Evolutionary conservation across 2,797 vertebrate genomes (phyloP).

Genomic region (Schizopygopsis pylzovi): DNA sequence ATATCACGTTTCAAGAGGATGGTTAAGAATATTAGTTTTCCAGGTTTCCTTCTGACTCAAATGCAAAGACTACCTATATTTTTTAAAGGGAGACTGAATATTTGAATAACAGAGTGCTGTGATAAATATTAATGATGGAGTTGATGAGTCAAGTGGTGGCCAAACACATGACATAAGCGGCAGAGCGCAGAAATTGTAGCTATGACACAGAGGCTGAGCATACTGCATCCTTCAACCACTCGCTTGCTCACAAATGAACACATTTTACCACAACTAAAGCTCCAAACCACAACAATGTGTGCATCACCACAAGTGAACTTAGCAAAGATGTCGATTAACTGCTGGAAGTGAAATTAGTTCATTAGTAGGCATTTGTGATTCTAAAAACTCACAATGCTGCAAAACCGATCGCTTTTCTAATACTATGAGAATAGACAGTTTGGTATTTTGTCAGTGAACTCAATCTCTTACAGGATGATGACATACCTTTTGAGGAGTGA

Average conservation of each 20-base stretch:
- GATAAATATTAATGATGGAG: conserved; percentile 41
- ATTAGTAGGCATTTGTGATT: neutral
- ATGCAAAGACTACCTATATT: conserved; percentile 32
- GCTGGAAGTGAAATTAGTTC: conserved; percentile 2
- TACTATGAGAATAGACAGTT: conserved; percentile 14
- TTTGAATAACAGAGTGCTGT: conserved; percentile 26
- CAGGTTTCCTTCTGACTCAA: conserved; percentile 47
- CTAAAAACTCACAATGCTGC: neutral
- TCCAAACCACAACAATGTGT: conserved; percentile 72
- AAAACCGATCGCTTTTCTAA: conserved; percentile 8
- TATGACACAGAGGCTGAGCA: neutral
- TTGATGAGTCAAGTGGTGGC: conserved; percentile 25
- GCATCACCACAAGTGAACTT: conserved; percentile 57
- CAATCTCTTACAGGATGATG: conserved; percentile 8
- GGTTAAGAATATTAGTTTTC: conserved; percentile 56
- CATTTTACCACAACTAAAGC: no score
- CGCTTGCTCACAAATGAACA: conserved; percentile 3
- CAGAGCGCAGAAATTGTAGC: neutral
- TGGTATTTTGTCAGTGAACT: conserved; percentile 16
- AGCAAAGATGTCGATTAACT: neutral
- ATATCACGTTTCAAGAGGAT: conserved; percentile 54
- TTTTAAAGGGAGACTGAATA: conserved; percentile 45
- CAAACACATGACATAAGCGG: neutral
- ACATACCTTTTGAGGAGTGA: neutral
- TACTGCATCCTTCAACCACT: neutral